phyloP scores from a whole-genome alignment of 2,797 vertebrate genomes.

The Pterois miles region DNA sequence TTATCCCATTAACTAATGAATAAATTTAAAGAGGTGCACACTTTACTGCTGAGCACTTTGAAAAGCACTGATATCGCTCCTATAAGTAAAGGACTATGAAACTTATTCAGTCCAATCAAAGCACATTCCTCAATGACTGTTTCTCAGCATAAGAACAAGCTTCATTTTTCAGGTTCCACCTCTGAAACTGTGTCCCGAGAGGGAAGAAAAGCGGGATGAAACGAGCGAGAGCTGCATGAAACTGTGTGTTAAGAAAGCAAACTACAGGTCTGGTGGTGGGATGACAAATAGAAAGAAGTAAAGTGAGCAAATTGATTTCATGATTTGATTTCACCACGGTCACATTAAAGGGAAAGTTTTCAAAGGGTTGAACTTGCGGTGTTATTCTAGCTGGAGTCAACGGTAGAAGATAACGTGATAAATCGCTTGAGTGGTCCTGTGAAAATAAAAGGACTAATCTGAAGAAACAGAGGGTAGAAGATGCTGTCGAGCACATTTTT shows the following conservation, averaged over 20 bases:
- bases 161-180: background rate
- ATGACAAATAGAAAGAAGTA: slow-evolving; percentile 22
- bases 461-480: background rate
- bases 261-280: background rate
- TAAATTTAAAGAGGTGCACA: background rate
- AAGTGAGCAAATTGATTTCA: slow-evolving; percentile 48
- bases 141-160: background rate
- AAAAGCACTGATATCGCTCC: background rate
- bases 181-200: slow-evolving; percentile 5
- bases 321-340: slow-evolving; percentile 37
- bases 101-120: background rate
- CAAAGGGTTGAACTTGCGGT: slow-evolving; percentile 4
- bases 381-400: slow-evolving; percentile 22
- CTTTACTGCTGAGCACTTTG: background rate
- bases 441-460: background rate
- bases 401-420: slow-evolving; percentile 19
- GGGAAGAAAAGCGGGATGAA: background rate
- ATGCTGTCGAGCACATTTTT: background rate
- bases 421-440: slow-evolving; percentile 7
- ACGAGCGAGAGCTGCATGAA: slow-evolving; percentile 5
- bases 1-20: background rate
- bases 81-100: background rate
- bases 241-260: slow-evolving; percentile 24
- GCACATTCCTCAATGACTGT: background rate
- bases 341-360: slow-evolving; percentile 39